Conservation (phyloP, 2,888 invertebrate genomes). For the Esperia sulphurella region DNA sequence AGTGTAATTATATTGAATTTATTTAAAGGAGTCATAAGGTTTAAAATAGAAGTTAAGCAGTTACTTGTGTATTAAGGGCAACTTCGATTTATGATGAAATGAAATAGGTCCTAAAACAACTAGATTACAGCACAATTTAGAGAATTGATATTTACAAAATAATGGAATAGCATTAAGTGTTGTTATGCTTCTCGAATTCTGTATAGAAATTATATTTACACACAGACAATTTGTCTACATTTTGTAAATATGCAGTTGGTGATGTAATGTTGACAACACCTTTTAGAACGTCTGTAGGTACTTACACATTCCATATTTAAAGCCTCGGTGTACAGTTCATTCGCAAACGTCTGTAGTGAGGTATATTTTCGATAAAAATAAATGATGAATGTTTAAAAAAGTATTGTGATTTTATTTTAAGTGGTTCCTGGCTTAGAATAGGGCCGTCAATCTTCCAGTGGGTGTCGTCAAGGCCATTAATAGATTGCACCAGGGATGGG, state of each 20-base stretch:
- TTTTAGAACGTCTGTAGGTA: constrained; percentile 34
- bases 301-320: constrained; percentile 55
- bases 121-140: too few species aligned
- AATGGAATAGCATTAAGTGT: neutral
- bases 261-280: constrained; percentile 10
- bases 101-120: too few species aligned
- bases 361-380: constrained; percentile 45
- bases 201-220: constrained; percentile 10
- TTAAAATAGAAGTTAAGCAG: too few species aligned
- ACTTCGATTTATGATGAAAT: neutral
- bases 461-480: too few species aligned
- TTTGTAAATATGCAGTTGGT: constrained; percentile 17
- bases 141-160: neutral
- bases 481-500: too few species aligned
- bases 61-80: neutral
- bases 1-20: constrained; percentile 6
- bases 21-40: neutral
- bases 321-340: constrained; percentile 38
- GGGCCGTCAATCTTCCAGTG: too few species aligned
- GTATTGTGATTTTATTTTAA: constrained; percentile 5
- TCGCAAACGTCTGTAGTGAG: constrained; percentile 44
- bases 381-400: constrained; percentile 24
- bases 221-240: constrained; percentile 21
- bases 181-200: neutral
- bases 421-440: too few species aligned